Evolutionary conservation across 2,888 invertebrate genomes (phyloP), one percentile per base, ranked within the genome.

Genomic region (Erannis defoliaria): DNA sequence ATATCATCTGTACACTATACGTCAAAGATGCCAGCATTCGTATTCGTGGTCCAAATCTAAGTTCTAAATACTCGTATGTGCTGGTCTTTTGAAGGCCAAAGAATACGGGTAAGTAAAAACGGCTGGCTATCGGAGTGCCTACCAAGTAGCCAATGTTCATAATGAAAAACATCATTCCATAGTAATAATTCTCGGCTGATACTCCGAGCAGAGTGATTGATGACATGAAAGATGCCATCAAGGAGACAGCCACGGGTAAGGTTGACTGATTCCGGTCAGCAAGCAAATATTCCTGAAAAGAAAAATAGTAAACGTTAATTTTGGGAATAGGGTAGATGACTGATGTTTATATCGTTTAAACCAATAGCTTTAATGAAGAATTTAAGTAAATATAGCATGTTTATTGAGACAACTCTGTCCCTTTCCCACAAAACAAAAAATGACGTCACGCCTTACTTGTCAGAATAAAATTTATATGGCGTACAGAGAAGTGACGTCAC

Each of bases 221-320:
- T 0, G 98, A 98, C 96, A 98, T 97, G 82, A 98, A 98, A 40
- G 97, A 97, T 14, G 98, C 97, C 96, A 98, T 97, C 61, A 98
- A 86, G 1, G 98, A 98, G 66, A 98, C 96, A 2, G 97, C 96
- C 0, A 98, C 97, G 0, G 98, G 97, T 8, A 93, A 81, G 71
- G 97, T 93, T 6, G 96, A 94, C 96, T 98, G 96, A 67, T 96
- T 96, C 59, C 95, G 94, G 79, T 97, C 95, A 0, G 97, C 98
- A 59, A 97, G 83, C 60, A 98, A 94, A 80, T 97, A 98, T 85
- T 98, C 98, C 95, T 97, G 86, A 57, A 88, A 88, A 64, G 55
- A 69, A 48, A 50, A 49, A 10, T 16, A 40, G 12, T 21, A n/a
- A 12, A n/a, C 19, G 21, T 6, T 26, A 23, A 23, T 23, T 23